Conservation (phyloP, 2,113 vertebrate genomes). For the Hydrochoerus hydrochaeris region DNA sequence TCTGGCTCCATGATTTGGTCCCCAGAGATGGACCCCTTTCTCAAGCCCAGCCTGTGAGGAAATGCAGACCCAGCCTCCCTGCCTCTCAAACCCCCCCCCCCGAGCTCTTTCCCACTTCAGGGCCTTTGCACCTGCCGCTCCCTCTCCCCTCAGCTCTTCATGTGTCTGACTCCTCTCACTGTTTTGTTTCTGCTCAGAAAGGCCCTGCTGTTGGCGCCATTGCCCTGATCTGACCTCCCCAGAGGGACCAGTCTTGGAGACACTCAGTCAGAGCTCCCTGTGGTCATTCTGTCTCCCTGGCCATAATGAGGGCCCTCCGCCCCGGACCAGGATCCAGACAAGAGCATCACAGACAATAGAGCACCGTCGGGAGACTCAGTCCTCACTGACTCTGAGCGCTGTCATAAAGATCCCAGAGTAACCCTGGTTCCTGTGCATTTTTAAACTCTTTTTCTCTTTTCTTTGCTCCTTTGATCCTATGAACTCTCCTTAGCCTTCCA, state of each 20-base stretch:
- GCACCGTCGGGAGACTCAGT: neutral
- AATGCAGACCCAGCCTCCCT: neutral
- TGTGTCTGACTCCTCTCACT: rapidly evolving
- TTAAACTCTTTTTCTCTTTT: neutral
- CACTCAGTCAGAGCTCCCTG: neutral
- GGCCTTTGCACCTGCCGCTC: neutral
- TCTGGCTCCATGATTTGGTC: neutral
- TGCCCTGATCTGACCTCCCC: neutral
- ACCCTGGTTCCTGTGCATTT: neutral
- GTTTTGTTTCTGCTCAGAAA: neutral
- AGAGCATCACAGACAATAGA: neutral
- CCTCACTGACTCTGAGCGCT: neutral
- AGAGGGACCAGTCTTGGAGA: neutral
- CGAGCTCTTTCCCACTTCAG: neutral
- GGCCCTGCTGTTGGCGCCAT: neutral
- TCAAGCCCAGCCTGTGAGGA: neutral
- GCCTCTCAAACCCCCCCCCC: neutral
- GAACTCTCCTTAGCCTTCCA: neutral
- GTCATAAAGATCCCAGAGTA: neutral
- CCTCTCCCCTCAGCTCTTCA: neutral
- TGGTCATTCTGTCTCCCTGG: neutral
- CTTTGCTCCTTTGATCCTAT: neutral
- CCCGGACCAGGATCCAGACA: neutral
- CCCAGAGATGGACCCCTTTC: neutral
- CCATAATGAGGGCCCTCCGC: neutral